Base-by-base conservation (phyloP, 2,888 invertebrate genomes). In the Resseliella maxima region DNA sequence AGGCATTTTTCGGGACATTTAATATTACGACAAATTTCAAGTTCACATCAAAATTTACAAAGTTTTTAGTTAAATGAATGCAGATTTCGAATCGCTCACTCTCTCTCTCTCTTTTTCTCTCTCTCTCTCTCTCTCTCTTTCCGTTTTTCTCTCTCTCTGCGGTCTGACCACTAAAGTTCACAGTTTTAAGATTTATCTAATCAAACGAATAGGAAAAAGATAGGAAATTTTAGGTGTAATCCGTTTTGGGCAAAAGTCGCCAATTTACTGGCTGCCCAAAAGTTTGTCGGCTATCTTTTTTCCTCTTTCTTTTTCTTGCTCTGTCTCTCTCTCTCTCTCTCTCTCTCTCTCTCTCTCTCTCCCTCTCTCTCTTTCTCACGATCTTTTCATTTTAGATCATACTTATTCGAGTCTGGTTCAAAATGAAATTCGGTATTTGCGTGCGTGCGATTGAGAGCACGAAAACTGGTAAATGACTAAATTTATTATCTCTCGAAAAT, bases 401-500 rank as follows among this genome's bases (percentile, higher is more conserved):
- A n/a, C n/a, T n/a, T n/a, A n/a, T n/a, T n/a, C n/a, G n/a, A n/a
- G n/a, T n/a, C n/a, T n/a, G n/a, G n/a, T n/a, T n/a, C n/a, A n/a
- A n/a, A n/a, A n/a, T 12, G 12, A 2, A 12, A 8, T 50, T 50
- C 21, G 50, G 41, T 12, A 50, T 18, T 50, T 50, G 2, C 50
- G 50, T 50, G 50, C 21, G 21, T 50, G 2, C 21, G 2, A 2
- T 21, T 6, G 2, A 50, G 10, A 31, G 15, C 15, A 72, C 18
- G 18, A 5, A 72, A 31, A 31, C 72, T 31, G 72, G 10, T 12
- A 72, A 72, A 72, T 31, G 72, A 12, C 72, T n/a, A 72, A 72
- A 72, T 72, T 72, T 72, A 72, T 72, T 72, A 72, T 72, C 72
- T 72, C 72, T 72, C n/a, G 72, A 72, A 72, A 72, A 72, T 72